phyloP scores from a whole-genome alignment of 2,888 invertebrate genomes.

The Tricholauxania praeusta region DNA sequence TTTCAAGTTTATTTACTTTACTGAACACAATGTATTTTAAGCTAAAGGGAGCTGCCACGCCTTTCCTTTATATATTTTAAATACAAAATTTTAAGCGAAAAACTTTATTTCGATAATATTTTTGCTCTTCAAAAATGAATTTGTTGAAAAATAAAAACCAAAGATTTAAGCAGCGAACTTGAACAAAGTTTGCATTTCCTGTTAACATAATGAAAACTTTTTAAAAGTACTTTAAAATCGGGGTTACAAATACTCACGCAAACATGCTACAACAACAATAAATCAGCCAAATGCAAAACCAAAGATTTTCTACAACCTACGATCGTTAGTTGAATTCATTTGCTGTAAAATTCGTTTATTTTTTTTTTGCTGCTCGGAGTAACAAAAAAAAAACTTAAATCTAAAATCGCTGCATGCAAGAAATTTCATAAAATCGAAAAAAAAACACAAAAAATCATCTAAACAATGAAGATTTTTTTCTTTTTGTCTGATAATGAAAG shows the following conservation, averaged over 20 bases:
- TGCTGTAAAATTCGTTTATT: not conserved
- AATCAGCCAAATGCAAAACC: slow-evolving; percentile 6
- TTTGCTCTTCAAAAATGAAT: too few species aligned
- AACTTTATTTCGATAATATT: too few species aligned
- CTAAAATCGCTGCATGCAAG: slow-evolving; percentile 18
- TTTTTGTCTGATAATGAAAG: slow-evolving; percentile 15
- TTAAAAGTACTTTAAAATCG: not conserved
- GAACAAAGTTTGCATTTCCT: not conserved
- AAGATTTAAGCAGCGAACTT: slow-evolving; percentile 24
- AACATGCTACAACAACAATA: not conserved
- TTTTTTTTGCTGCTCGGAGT: not conserved
- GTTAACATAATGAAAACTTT: not conserved
- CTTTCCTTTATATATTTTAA: too few species aligned
- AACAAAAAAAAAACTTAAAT: not conserved
- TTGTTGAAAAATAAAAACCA: not conserved
- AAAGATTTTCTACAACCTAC: not conserved
- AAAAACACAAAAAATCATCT: too few species aligned
- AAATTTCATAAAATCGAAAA: not conserved
- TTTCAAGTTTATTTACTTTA: too few species aligned
- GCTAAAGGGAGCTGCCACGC: too few species aligned
- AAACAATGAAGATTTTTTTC: too few species aligned
- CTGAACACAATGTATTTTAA: too few species aligned
- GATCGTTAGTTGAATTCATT: slow-evolving; percentile 20
- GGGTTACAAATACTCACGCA: slow-evolving; percentile 11
- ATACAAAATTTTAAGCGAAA: too few species aligned